Evolutionary conservation across 2,888 invertebrate species (phyloP).

Genomic region (Acheta domesticus): DNA sequence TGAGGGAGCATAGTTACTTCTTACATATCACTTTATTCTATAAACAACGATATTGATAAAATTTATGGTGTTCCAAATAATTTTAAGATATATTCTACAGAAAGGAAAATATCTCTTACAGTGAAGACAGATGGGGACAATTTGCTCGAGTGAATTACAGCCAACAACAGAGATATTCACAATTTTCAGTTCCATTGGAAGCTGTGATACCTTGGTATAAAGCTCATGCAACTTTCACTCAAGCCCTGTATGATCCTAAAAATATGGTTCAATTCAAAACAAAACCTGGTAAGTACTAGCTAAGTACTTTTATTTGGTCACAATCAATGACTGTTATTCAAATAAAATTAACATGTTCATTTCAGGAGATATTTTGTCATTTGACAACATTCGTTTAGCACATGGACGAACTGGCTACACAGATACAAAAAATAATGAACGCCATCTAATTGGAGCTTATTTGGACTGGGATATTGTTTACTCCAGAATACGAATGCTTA

Average conservation of each 20-base stretch:
- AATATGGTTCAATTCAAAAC: slow-evolving; percentile 64
- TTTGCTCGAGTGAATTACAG: slow-evolving; percentile 66
- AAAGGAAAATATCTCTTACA: slow-evolving; percentile 37
- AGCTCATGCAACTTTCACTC: slow-evolving; percentile 62
- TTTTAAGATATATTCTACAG: no score
- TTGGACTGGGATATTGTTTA: slow-evolving; percentile 77
- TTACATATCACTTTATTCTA: no score
- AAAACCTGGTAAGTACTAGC: slow-evolving; percentile 52
- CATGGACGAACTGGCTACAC: slow-evolving; percentile 69
- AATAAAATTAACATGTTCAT: no score
- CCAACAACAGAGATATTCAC: slow-evolving; percentile 69
- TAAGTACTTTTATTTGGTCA: no score
- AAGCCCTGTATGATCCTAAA: slow-evolving; percentile 53
- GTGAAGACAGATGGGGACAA: slow-evolving; percentile 54
- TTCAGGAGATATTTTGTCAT: slow-evolving; percentile 63
- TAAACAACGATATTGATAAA: no score
- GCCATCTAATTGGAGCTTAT: slow-evolving; percentile 71
- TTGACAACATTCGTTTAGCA: slow-evolving; percentile 69
- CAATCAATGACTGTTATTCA: no score
- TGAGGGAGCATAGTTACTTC: no score
- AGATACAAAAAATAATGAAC: slow-evolving; percentile 55
- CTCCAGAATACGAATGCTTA: slow-evolving; percentile 51
- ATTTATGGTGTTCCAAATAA: no score
- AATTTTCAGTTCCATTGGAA: slow-evolving; percentile 58
- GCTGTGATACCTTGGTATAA: slow-evolving; percentile 64